phyloP scores from a whole-genome alignment of 2,888 invertebrate genomes.

The Campaea margaritaria region DNA sequence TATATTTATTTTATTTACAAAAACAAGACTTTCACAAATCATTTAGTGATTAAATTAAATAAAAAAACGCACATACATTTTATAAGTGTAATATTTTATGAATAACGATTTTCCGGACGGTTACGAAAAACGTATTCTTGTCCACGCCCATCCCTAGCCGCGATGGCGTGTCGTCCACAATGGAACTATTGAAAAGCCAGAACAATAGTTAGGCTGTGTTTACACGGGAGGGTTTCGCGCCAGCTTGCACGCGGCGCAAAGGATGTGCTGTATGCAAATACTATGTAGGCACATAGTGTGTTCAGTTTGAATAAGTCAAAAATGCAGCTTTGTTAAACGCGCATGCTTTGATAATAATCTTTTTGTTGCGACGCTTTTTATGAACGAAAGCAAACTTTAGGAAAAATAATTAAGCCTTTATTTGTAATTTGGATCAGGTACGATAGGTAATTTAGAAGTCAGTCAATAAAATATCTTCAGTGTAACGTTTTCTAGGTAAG shows the following conservation, averaged over 20 bases:
- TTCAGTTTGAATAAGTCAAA: slow-evolving; percentile 28
- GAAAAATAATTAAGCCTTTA: no score
- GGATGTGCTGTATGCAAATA: slow-evolving; percentile 26
- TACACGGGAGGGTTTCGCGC: slow-evolving; percentile 58
- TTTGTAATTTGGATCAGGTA: no score
- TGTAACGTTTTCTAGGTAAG: no score
- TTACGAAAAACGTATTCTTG: slow-evolving; percentile 9
- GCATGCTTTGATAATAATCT: slow-evolving; percentile 8
- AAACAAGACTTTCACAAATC: no score
- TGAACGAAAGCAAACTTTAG: not conserved
- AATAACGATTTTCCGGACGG: not conserved
- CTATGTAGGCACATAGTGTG: slow-evolving; percentile 16
- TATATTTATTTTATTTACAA: no score
- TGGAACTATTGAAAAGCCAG: slow-evolving; percentile 65
- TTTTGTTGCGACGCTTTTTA: slow-evolving; percentile 7
- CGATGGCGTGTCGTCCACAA: slow-evolving; percentile 48
- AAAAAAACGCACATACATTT: no score
- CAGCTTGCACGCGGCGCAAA: slow-evolving; percentile 41
- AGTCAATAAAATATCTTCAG: no score
- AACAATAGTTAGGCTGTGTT: slow-evolving; percentile 71
- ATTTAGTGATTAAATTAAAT: no score
- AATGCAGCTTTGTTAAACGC: slow-evolving; percentile 22
- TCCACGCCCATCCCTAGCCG: slow-evolving; percentile 36
- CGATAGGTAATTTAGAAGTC: no score
- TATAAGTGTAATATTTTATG: no score